Evolutionary conservation across 2,888 invertebrate genomes (phyloP).

Genomic region (Drosophila phalerata): DNA sequence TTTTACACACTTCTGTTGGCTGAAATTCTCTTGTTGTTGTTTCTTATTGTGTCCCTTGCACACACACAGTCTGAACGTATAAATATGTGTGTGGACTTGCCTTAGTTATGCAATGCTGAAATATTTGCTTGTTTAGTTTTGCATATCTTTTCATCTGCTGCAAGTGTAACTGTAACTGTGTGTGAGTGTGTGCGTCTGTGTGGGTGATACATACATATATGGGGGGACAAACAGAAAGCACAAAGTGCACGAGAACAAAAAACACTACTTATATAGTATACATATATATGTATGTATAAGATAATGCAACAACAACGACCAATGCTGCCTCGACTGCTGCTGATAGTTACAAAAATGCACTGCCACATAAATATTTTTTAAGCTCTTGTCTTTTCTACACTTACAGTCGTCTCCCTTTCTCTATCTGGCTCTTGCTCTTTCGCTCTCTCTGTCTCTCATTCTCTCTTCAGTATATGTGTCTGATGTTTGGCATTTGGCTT

Average conservation of each 20-base stretch:
- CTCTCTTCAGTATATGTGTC: slow-evolving; percentile 8
- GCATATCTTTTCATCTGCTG: slow-evolving; percentile 78
- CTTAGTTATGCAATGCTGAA: slow-evolving; percentile 76
- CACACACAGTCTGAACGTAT: slow-evolving; percentile 7
- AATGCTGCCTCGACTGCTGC: slow-evolving; percentile 36
- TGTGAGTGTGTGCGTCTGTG: slow-evolving; percentile 15
- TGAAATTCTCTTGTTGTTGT: slow-evolving; percentile 33
- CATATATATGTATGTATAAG: slow-evolving; percentile 25
- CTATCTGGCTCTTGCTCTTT: slow-evolving; percentile 7
- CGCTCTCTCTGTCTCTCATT: slow-evolving; percentile 15
- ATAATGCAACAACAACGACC: slow-evolving; percentile 36
- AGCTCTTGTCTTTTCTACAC: slow-evolving; percentile 64
- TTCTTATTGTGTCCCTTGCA: slow-evolving; percentile 53
- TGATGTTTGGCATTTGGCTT: slow-evolving; percentile 57
- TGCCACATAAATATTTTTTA: slow-evolving; percentile 75
- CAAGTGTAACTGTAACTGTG: slow-evolving; percentile 50
- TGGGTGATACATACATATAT: slow-evolving; percentile 21
- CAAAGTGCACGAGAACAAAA: slow-evolving; percentile 41
- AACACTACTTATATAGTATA: slow-evolving; percentile 17
- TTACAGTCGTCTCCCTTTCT: slow-evolving; percentile 37
- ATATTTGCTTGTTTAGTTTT: slow-evolving; percentile 80
- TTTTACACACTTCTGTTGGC: slow-evolving; percentile 42
- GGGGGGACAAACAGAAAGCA: slow-evolving; percentile 18
- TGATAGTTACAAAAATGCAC: slow-evolving; percentile 65
- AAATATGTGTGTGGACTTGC: slow-evolving; percentile 24